Percentiles rank a stretch among this genome's conserved stretches.
These are phyloP conservation scores for Meta bourneti DNA, from an alignment of 2,888 invertebrate species.

Conservation along the genomic window DNA sequence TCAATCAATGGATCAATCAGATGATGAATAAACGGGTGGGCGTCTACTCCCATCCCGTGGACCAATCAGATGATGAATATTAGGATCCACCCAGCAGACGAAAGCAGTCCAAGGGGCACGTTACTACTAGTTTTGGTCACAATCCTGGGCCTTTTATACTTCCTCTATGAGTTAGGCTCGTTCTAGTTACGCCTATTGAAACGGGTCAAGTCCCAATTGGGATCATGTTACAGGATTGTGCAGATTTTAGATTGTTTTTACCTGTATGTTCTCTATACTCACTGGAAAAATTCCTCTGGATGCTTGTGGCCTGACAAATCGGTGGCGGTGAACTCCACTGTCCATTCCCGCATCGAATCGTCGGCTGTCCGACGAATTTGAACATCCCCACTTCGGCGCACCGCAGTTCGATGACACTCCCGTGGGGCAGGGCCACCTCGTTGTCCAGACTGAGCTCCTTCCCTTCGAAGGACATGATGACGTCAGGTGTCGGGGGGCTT, in stretches of 20 bases:
- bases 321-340: conserved; percentile 90
- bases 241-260: too few species aligned
- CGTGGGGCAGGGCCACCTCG: conserved; percentile 87
- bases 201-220: too few species aligned
- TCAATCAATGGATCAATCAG: too few species aligned
- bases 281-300: conserved; percentile 92
- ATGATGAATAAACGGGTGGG: too few species aligned
- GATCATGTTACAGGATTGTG: too few species aligned
- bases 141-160: too few species aligned
- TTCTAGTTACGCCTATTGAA: too few species aligned
- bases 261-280: conserved; percentile 81
- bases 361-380: conserved; percentile 90
- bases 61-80: too few species aligned
- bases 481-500: conserved; percentile 86
- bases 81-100: too few species aligned
- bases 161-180: neutral
- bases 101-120: too few species aligned
- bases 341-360: conserved; percentile 89
- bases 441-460: conserved; percentile 87
- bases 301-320: conserved; percentile 91
- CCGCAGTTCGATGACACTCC: conserved; percentile 87
- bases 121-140: too few species aligned
- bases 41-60: too few species aligned
- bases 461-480: conserved; percentile 88
- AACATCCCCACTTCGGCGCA: conserved; percentile 91